A percentile compares a stretch with the other conserved stretches of the same genome.
These are phyloP conservation scores for Battus philenor DNA, from an alignment of 1,140 invertebrate species.

Conservation along the genomic window DNA sequence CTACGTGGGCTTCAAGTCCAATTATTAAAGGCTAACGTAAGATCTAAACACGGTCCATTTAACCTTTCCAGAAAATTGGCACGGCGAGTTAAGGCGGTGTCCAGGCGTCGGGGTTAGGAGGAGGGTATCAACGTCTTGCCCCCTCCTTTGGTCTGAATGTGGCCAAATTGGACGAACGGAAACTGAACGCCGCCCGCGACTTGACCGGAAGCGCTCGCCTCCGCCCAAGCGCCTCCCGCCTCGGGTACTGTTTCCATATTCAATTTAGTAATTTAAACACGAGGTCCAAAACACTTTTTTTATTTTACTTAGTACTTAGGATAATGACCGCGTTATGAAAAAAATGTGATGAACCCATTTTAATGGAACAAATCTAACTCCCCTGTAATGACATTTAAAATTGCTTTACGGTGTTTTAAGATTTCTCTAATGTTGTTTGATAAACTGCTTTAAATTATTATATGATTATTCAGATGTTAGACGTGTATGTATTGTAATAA, in stretches of 20 bases:
- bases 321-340: no score
- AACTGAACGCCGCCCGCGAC: constrained; percentile 57
- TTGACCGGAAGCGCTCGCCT: constrained; percentile 61
- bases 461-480: no score
- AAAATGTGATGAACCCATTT: no score
- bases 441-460: no score
- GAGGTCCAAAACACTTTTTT: constrained; percentile 6
- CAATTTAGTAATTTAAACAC: no score
- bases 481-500: no score
- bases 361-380: no score
- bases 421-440: no score
- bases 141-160: constrained; percentile 48
- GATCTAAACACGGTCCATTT: constrained; percentile 2
- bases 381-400: no score
- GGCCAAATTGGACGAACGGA: constrained; percentile 65
- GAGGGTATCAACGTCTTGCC: constrained; percentile 43
- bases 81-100: constrained; percentile 5
- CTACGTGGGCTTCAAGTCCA: no score
- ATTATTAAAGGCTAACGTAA: constrained; percentile 3
- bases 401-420: no score
- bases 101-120: background rate
- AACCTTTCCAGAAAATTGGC: constrained; percentile 15
- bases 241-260: constrained; percentile 31
- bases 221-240: constrained; percentile 37
- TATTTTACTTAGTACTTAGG: no score